Percentiles rank a stretch among this genome's conserved stretches.
Evolutionary conservation across 2,113 vertebrate genomes (phyloP).

Genomic region (Gallinago jamesoni): DNA sequence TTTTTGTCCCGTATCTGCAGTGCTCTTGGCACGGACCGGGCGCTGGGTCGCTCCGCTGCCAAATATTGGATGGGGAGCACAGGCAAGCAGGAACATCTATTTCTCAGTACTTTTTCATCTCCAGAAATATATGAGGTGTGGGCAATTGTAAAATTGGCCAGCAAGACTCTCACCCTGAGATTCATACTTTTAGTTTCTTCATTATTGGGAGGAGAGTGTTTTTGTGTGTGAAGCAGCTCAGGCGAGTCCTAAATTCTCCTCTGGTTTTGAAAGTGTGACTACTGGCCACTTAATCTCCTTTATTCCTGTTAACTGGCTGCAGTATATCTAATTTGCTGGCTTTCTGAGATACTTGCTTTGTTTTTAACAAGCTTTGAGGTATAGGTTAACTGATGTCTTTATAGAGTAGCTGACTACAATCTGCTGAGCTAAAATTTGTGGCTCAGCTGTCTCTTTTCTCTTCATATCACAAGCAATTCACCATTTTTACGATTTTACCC

Average conservation of each 20-base stretch:
- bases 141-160: background rate
- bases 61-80: background rate
- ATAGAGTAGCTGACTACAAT: background rate
- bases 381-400: constrained; percentile 9
- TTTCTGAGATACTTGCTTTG: background rate
- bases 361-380: constrained; percentile 17
- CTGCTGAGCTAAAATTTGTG: constrained; percentile 2
- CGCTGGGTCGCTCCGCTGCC: background rate
- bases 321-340: constrained; percentile 10
- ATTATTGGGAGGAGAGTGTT: background rate
- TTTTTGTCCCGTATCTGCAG: background rate
- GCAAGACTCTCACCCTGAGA: background rate
- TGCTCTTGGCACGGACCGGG: background rate
- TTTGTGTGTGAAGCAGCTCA: background rate
- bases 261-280: background rate
- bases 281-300: background rate
- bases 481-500: constrained; percentile 34
- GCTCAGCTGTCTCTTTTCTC: background rate
- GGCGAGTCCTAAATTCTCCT: background rate
- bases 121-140: background rate
- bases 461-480: constrained; percentile 1
- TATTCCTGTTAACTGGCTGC: background rate
- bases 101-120: background rate
- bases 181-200: background rate
- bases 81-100: background rate